These are phyloP conservation scores for Bungarus multicinctus DNA, from an alignment of 2,113 vertebrate species.

Conservation along the genomic window DNA sequence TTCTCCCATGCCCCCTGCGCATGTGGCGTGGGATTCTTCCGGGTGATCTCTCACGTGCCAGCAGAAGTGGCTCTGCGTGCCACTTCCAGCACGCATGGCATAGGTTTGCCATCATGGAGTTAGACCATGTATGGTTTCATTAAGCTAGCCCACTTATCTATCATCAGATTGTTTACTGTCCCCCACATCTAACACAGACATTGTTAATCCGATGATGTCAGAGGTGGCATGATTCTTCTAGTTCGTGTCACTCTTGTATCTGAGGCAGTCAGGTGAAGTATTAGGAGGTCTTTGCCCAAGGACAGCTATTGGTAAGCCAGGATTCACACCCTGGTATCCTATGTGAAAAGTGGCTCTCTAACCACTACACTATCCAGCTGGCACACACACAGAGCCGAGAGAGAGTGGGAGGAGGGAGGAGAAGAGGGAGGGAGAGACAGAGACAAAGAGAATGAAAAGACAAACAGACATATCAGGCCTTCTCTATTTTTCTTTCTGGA, in stretches of 20 bases:
- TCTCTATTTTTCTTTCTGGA: too few species aligned
- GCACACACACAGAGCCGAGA: too few species aligned
- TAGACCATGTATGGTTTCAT: not conserved
- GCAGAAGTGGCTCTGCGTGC: too few species aligned
- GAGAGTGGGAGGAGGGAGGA: too few species aligned
- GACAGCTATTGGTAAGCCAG: not conserved
- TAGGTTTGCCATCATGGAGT: too few species aligned
- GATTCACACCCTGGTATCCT: not conserved
- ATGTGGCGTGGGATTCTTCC: too few species aligned
- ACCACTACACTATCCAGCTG: not conserved
- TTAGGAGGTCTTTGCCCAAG: not conserved
- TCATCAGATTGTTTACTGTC: not conserved
- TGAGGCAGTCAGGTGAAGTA: not conserved
- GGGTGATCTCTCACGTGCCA: too few species aligned
- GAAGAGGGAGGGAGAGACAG: too few species aligned
- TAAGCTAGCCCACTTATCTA: not conserved
- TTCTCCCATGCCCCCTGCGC: too few species aligned
- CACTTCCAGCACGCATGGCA: too few species aligned
- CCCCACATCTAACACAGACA: not conserved
- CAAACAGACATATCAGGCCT: too few species aligned
- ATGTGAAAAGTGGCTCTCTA: not conserved
- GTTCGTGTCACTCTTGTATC: not conserved
- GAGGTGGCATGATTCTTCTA: not conserved
- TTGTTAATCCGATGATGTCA: not conserved
- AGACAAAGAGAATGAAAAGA: not conserved